Evolutionary conservation across 2,113 vertebrate genomes (phyloP).

Genomic region (Actenoides hombroni): DNA sequence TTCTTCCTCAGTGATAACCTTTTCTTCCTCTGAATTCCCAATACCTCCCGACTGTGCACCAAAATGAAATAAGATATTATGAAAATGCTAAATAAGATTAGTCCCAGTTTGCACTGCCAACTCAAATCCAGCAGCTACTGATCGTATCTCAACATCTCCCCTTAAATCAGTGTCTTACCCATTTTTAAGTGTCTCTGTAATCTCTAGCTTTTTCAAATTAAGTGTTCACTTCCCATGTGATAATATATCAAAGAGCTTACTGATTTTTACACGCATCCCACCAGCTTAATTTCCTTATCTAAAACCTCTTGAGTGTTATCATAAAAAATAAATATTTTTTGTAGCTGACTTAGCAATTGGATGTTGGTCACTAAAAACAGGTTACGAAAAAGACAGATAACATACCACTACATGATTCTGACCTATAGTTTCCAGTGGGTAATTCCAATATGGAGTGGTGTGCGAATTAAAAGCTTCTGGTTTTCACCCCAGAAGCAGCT

Average conservation of each 20-base stretch:
- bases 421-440: neutral
- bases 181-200: conserved; percentile 9
- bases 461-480: neutral
- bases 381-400: neutral
- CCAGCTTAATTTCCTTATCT: conserved; percentile 57
- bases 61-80: neutral
- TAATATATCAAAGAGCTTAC: conserved; percentile 38
- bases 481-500: neutral
- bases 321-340: neutral
- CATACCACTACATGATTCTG: neutral
- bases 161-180: neutral
- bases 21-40: neutral
- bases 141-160: conserved; percentile 1
- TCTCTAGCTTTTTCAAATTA: conserved; percentile 17
- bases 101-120: neutral
- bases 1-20: neutral
- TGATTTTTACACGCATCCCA: neutral
- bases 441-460: neutral
- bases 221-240: conserved; percentile 17
- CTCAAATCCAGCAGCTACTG: conserved; percentile 7
- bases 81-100: conserved; percentile 11
- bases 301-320: conserved; percentile 20
- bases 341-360: neutral
- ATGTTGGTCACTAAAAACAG: neutral
- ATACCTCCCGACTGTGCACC: neutral